phyloP scores from a whole-genome alignment of 92 coral and sea anemone species.

The Diadumene lineata region DNA sequence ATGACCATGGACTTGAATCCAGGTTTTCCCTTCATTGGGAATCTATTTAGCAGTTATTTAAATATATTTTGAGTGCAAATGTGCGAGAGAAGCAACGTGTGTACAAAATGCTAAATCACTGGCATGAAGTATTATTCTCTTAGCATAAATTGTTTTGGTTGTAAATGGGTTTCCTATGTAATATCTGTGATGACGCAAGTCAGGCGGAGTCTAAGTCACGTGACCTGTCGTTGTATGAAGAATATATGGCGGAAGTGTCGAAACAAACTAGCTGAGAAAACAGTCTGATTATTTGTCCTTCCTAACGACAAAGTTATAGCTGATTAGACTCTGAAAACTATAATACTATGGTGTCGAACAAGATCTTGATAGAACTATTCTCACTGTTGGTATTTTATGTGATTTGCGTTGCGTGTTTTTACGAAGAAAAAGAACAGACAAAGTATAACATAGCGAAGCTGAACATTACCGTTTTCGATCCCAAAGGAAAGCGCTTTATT shows the following conservation, averaged over 20 bases:
- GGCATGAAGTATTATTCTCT: too few relatives aligned
- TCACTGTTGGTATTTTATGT: conserved; percentile 20
- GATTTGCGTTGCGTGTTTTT: conserved; percentile 51
- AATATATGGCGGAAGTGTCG: conserved; percentile 42
- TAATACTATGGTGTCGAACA: conserved; percentile 26
- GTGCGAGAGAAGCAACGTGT: too few relatives aligned
- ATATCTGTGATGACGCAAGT: not conserved
- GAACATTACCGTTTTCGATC: conserved; percentile 70
- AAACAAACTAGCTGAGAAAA: not conserved
- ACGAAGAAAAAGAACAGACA: conserved; percentile 61
- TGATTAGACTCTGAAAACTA: not conserved
- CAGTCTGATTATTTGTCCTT: conserved; percentile 6
- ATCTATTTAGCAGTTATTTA: too few relatives aligned
- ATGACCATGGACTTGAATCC: too few relatives aligned
- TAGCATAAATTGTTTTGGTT: too few relatives aligned
- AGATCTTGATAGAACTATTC: conserved; percentile 8
- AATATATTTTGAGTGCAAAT: too few relatives aligned
- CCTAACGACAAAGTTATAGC: not conserved
- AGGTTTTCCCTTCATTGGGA: too few relatives aligned
- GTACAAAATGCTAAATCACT: too few relatives aligned
- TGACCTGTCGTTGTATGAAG: conserved; percentile 4
- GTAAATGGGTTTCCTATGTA: conserved; percentile 6
- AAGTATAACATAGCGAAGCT: conserved; percentile 60
- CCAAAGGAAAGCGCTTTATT: conserved; percentile 49
- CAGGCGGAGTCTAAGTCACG: conserved; percentile 33